Evolutionary conservation across 2,888 invertebrate genomes (phyloP).

Genomic region (Rosalia funebris): DNA sequence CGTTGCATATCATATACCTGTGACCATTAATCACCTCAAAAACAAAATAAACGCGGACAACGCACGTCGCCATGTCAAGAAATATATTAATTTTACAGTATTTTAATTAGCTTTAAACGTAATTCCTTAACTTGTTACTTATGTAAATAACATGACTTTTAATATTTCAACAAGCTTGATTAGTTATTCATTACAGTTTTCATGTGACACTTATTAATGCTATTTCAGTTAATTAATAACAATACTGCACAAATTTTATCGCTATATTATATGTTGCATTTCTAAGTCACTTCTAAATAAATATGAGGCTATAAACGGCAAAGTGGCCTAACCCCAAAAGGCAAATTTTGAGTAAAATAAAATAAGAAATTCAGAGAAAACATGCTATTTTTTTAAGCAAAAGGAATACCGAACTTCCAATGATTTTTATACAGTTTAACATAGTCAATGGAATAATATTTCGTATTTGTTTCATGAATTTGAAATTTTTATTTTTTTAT

Average conservation of each 20-base stretch:
- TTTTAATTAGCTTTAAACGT: conserved; percentile 14
- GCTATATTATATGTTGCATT: too few relatives aligned
- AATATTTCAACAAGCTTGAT: too few relatives aligned
- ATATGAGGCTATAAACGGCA: neutral
- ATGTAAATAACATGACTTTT: too few relatives aligned
- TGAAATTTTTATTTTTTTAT: neutral
- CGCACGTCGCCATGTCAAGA: conserved; percentile 13
- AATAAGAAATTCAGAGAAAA: neutral
- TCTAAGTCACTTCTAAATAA: too few relatives aligned
- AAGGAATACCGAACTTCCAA: neutral
- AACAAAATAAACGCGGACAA: conserved; percentile 31
- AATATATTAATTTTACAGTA: conserved; percentile 16
- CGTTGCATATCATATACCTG: conserved; percentile 37
- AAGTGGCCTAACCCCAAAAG: neutral
- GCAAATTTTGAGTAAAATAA: neutral
- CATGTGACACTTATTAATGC: too few relatives aligned
- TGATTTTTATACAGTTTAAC: neutral
- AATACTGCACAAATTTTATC: too few relatives aligned
- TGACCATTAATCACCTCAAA: conserved; percentile 43
- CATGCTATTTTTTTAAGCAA: neutral
- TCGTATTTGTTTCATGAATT: neutral
- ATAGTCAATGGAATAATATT: neutral
- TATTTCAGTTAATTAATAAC: too few relatives aligned
- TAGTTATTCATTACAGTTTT: too few relatives aligned
- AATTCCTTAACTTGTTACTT: conserved; percentile 12